Percentiles rank a stretch among this genome's conserved stretches.
Evolutionary conservation across 2,888 invertebrate species (phyloP).

Genomic region (Alentia gelatinosa): DNA sequence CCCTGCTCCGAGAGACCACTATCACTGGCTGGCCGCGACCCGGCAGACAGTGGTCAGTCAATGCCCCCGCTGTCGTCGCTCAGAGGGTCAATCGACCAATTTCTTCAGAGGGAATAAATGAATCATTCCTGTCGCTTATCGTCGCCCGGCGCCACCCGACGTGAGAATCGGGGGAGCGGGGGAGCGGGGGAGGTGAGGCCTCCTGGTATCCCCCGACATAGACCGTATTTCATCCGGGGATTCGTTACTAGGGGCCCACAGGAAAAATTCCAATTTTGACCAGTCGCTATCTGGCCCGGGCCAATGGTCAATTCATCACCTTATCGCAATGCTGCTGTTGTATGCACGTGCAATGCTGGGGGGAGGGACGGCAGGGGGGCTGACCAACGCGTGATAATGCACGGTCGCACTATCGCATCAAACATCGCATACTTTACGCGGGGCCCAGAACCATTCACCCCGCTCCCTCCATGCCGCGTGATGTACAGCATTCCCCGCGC

Average conservation of each 20-base stretch:
- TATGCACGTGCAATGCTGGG: background rate
- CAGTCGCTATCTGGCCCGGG: background rate
- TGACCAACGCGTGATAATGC: background rate
- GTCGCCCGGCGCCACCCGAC: background rate
- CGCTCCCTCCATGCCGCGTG: background rate
- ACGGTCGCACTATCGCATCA: background rate
- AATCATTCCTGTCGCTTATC: constrained; percentile 17
- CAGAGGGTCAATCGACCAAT: background rate
- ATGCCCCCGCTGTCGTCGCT: background rate
- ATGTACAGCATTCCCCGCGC: background rate
- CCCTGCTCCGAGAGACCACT: too few species aligned
- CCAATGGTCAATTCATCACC: constrained; percentile 29
- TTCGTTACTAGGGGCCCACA: constrained; percentile 9
- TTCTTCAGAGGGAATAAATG: background rate
- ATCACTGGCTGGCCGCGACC: too few species aligned
- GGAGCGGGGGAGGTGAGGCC: too few species aligned
- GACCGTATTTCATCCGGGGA: background rate
- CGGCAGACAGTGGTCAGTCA: background rate
- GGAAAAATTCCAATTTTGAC: constrained; percentile 43
- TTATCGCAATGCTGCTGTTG: background rate
- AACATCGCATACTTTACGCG: background rate
- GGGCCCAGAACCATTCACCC: background rate
- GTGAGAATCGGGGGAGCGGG: too few species aligned
- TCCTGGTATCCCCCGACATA: background rate
- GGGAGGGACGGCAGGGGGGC: background rate